Evolutionary conservation across 1,140 invertebrate genomes (phyloP).

Genomic region (Subanguina moxae): DNA sequence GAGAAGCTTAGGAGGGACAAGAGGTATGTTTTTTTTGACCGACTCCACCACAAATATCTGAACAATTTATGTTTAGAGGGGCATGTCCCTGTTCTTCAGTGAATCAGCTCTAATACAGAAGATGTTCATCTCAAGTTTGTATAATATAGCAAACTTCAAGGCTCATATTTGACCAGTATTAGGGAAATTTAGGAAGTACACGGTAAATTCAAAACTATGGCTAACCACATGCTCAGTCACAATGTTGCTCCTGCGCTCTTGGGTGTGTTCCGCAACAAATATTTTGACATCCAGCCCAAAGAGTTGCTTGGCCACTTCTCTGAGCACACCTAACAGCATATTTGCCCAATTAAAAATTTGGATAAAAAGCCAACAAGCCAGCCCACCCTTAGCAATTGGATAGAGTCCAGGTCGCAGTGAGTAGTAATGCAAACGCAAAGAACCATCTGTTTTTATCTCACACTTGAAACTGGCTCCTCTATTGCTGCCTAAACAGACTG

Average conservation of each 20-base stretch:
- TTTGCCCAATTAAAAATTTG: neutral
- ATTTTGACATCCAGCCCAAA: conserved; percentile 55
- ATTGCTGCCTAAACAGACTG: conserved; percentile 11
- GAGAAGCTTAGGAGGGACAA: conserved; percentile 8
- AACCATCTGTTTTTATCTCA: conserved; percentile 27
- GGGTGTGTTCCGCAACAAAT: conserved; percentile 51
- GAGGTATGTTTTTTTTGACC: conserved; percentile 8
- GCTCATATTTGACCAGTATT: too few species aligned
- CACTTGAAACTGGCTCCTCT: conserved; percentile 32
- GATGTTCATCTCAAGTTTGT: too few species aligned
- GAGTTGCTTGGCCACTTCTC: conserved; percentile 48
- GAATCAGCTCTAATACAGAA: too few species aligned
- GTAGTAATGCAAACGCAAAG: conserved; percentile 59
- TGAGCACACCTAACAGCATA: conserved; percentile 44
- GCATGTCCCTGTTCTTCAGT: too few species aligned
- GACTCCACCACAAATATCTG: conserved; percentile 39
- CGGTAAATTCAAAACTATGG: too few species aligned
- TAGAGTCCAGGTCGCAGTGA: conserved; percentile 59
- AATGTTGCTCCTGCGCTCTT: conserved; percentile 49
- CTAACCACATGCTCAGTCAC: conserved; percentile 45
- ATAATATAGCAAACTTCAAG: too few species aligned
- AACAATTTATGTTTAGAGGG: too few species aligned
- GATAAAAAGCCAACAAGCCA: neutral
- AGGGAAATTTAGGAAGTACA: too few species aligned
- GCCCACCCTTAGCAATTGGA: conserved; percentile 59